Evolutionary conservation across 2,797 vertebrate species (phyloP).

Genomic region (Enteromius paludinosus): DNA sequence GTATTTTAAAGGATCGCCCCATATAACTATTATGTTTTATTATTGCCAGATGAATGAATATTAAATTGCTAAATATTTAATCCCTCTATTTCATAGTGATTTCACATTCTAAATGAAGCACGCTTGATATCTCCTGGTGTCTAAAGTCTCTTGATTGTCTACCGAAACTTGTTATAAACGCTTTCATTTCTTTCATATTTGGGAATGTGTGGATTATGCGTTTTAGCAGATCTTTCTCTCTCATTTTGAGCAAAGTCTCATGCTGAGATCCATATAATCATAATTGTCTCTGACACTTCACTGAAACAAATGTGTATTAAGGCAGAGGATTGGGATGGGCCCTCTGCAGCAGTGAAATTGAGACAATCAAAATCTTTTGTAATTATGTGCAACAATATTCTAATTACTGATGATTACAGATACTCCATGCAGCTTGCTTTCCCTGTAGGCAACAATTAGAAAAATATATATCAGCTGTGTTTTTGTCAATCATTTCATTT

Average conservation of each 20-base stretch:
- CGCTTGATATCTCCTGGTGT: constrained; percentile 59
- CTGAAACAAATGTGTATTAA: constrained; percentile 96
- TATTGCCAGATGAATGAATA: background rate
- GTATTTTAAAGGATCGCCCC: background rate
- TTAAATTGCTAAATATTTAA: constrained; percentile 13
- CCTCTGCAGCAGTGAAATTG: constrained; percentile 90
- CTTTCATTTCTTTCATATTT: constrained; percentile 84
- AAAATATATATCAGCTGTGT: constrained; percentile 92
- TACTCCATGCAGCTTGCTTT: constrained; percentile 88
- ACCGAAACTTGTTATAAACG: constrained; percentile 75
- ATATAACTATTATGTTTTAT: background rate
- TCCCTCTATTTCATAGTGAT: constrained; percentile 63
- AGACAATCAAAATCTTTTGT: constrained; percentile 98
- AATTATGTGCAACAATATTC: constrained; percentile 96
- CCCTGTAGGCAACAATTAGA: constrained; percentile 91
- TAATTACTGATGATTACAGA: constrained; percentile 96
- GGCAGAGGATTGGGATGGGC: constrained; percentile 83
- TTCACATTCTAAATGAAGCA: constrained; percentile 57
- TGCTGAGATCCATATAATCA: constrained; percentile 90
- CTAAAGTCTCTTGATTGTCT: constrained; percentile 24
- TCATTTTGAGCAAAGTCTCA: constrained; percentile 85
- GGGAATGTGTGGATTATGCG: constrained; percentile 77
- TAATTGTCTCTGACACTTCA: constrained; percentile 92
- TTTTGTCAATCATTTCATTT: constrained; percentile 88
- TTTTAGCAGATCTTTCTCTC: constrained; percentile 81